phyloP scores from a whole-genome alignment of 2,888 invertebrate genomes.

The Idaea dimidiata region DNA sequence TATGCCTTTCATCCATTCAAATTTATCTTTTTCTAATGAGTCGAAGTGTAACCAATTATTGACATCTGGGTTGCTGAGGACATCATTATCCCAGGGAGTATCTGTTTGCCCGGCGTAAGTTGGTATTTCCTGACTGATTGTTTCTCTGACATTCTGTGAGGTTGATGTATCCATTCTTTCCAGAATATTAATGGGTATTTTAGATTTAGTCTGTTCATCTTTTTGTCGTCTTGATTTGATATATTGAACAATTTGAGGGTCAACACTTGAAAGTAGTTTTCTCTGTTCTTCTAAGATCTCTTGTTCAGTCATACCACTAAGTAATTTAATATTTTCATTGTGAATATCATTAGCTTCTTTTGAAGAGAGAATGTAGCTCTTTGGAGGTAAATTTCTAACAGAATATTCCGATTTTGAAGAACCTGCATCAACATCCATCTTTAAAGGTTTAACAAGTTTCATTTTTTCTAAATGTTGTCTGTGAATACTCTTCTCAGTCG shows the following conservation, averaged over 20 bases:
- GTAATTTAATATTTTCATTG: conserved; percentile 84
- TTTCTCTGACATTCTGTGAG: conserved; percentile 8
- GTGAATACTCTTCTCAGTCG: conserved; percentile 72
- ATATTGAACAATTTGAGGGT: conserved; percentile 85
- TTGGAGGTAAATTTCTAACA: conserved; percentile 43
- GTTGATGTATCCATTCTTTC: conserved; percentile 46
- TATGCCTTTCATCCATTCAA: conserved; percentile 91
- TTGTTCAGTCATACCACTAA: conserved; percentile 85
- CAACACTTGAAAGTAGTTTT: conserved; percentile 82
- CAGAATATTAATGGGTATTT: conserved; percentile 1
- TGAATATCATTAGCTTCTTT: conserved; percentile 83
- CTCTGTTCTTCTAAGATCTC: conserved; percentile 89
- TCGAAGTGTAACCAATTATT: conserved; percentile 93
- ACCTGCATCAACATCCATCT: conserved; percentile 53
- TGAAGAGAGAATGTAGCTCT: conserved; percentile 73
- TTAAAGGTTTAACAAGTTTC: conserved; percentile 19
- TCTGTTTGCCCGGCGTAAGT: conserved; percentile 31
- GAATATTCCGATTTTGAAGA: conserved; percentile 13
- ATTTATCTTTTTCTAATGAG: conserved; percentile 90
- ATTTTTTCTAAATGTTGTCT: conserved; percentile 59
- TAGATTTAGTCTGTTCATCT: conserved; percentile 9
- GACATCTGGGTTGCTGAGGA: conserved; percentile 81
- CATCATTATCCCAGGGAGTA: conserved; percentile 76
- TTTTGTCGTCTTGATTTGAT: conserved; percentile 67
- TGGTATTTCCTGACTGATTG: background rate